Evolutionary conservation across 2,888 invertebrate genomes (phyloP).

Genomic region (Esperia sulphurella): DNA sequence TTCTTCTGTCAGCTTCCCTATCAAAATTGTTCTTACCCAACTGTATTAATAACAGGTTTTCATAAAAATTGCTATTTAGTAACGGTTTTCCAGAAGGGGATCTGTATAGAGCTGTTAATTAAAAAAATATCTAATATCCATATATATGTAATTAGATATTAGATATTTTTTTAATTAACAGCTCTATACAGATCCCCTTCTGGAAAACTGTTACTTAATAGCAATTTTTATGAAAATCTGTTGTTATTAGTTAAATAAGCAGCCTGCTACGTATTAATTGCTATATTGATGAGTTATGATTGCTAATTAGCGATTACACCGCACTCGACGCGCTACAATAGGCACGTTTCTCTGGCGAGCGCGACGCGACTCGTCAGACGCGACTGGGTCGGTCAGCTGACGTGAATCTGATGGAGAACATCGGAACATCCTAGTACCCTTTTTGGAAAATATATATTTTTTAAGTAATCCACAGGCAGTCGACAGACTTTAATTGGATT

Average conservation of each 20-base stretch:
- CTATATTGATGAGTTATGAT: slow-evolving; percentile 67
- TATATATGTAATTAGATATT: too few relatives aligned
- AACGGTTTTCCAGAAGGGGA: slow-evolving; percentile 33
- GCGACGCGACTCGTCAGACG: too few relatives aligned
- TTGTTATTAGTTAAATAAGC: slow-evolving; percentile 58
- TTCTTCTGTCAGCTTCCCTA: too few relatives aligned
- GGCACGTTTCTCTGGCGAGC: slow-evolving; percentile 4
- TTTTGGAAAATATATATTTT: too few relatives aligned
- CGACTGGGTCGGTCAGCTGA: background rate
- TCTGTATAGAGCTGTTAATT: slow-evolving; percentile 32
- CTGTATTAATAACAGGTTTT: slow-evolving; percentile 59
- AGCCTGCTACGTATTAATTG: slow-evolving; percentile 53
- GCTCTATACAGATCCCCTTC: slow-evolving; percentile 29
- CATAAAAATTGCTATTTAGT: slow-evolving; percentile 52
- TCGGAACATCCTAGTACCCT: too few relatives aligned
- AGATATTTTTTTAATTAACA: slow-evolving; percentile 12
- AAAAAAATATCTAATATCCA: too few relatives aligned
- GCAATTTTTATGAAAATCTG: slow-evolving; percentile 58
- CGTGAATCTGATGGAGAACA: background rate
- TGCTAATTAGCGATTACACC: slow-evolving; percentile 66
- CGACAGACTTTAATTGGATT: too few relatives aligned
- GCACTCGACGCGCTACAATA: slow-evolving; percentile 29
- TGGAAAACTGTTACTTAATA: slow-evolving; percentile 43
- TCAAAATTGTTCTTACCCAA: too few relatives aligned
- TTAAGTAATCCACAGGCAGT: too few relatives aligned